Base-by-base conservation (phyloP, 2,888 invertebrate genomes). In the Agriopis aurantiaria region DNA sequence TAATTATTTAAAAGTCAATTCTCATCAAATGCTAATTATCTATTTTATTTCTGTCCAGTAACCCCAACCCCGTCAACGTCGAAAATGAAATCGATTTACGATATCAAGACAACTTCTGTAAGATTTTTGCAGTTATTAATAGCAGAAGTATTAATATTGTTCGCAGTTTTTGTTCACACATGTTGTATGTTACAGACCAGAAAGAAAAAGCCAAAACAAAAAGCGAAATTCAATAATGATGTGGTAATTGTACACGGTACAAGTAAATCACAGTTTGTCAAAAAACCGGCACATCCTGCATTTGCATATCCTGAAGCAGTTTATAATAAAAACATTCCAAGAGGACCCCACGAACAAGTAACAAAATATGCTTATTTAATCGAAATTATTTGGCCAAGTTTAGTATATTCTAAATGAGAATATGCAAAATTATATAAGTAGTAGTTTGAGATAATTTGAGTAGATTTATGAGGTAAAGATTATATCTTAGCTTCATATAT, bases 81-180 rank as follows among this genome's bases (percentile, higher is more conserved):
- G 48, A 67, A 55, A 33, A 33, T 43, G 76, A 79, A 51, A 72
- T 74, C 49, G 79, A 8, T n/a, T 14, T 8, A 49, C 14, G 73
- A 61, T 63, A 14, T 43, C 48, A 56, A 61, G 33, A 55, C 23
- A 49, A 67, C 56, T 33, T 10, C 23, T 33, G 67, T 67, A 67
- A 67, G 61, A 43, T 14, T 57, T 57, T 14, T 17, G 14, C 7
- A 7, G 3, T 0, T 45, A n/a, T 55, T 12, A 55, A 40, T 33
- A 40, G 14, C 17, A 52, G 14, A 43, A 4, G 12, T 17, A 14
- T 43, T 40, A 8, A 17, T 40, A 8, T 0, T n/a, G 1, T 40
- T 33, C 40, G n/a, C n/a, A 40, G 8, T 41, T 6, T 8, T 56
- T n/a, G n/a, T 41, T 41, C 7, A 11, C 23, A n/a, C 41, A 56